A percentile compares a stretch with the other conserved stretches of the same genome.
These are phyloP conservation scores for Tringa solitaria DNA, from an alignment of 2,113 vertebrate species.

Conservation along the genomic window DNA sequence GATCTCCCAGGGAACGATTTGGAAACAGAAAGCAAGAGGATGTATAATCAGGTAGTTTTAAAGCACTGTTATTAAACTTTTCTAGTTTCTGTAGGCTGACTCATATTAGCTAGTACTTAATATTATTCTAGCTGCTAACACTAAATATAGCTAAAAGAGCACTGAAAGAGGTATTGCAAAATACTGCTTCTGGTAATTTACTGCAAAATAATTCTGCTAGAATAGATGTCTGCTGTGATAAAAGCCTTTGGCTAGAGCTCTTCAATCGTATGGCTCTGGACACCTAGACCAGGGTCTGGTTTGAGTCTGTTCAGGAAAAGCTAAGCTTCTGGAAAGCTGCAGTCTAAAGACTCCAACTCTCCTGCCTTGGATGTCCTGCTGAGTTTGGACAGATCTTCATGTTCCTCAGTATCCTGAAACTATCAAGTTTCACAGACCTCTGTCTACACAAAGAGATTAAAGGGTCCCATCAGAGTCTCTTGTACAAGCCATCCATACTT, in stretches of 20 bases:
- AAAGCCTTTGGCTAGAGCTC: not conserved
- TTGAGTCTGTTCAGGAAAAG: not conserved
- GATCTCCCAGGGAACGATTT: not conserved
- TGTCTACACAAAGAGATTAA: not conserved
- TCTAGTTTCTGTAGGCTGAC: not conserved
- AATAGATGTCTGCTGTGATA: not conserved
- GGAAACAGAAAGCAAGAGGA: constrained; percentile 62
- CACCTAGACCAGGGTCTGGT: not conserved
- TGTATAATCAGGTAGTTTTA: constrained; percentile 67
- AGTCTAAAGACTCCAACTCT: not conserved
- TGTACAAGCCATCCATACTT: not conserved
- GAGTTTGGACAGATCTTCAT: not conserved
- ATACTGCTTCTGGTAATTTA: not conserved
- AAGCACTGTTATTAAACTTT: not conserved
- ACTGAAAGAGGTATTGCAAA: not conserved
- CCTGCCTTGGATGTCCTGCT: not conserved
- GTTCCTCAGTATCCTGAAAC: not conserved
- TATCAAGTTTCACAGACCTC: not conserved
- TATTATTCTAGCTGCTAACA: not conserved
- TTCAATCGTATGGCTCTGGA: not conserved
- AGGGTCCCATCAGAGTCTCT: not conserved
- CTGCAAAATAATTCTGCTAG: not conserved
- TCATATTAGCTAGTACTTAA: not conserved
- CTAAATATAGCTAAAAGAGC: not conserved
- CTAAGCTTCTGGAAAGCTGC: not conserved